These are phyloP conservation scores for Pheosia gnoma DNA, from an alignment of 2,888 invertebrate genomes.

Conservation along the genomic window DNA sequence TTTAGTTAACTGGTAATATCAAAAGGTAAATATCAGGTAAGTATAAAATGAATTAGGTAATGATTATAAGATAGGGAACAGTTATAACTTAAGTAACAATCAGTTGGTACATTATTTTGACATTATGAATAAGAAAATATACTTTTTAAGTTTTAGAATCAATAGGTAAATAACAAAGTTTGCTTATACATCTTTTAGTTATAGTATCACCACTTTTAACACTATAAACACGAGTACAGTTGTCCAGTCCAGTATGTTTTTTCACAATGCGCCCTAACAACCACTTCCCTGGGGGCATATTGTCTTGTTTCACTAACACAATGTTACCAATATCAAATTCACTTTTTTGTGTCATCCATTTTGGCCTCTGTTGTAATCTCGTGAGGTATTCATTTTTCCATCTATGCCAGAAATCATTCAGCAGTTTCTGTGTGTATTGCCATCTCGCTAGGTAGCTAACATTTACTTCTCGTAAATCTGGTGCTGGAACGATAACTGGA, in stretches of 20 bases:
- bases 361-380: constrained; percentile 29
- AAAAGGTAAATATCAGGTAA: too few relatives aligned
- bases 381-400: constrained; percentile 32
- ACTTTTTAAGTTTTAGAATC: neutral
- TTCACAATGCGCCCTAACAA: constrained; percentile 27
- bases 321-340: constrained; percentile 33
- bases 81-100: too few relatives aligned
- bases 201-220: constrained; percentile 24
- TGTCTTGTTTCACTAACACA: constrained; percentile 32
- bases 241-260: constrained; percentile 31
- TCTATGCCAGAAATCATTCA: constrained; percentile 32
- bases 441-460: constrained; percentile 25
- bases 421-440: constrained; percentile 30
- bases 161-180: constrained; percentile 28
- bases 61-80: too few relatives aligned
- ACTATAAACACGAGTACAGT: constrained; percentile 30
- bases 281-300: constrained; percentile 34
- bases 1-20: too few relatives aligned
- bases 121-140: too few relatives aligned
- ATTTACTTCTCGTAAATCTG: constrained; percentile 14
- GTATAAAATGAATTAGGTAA: too few relatives aligned
- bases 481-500: constrained; percentile 22
- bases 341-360: constrained; percentile 22
- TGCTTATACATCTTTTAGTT: constrained; percentile 22
- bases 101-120: too few relatives aligned